These are phyloP conservation scores for Drosophila quadrilineata DNA, from an alignment of 1,140 invertebrate genomes.

Conservation along the genomic window DNA sequence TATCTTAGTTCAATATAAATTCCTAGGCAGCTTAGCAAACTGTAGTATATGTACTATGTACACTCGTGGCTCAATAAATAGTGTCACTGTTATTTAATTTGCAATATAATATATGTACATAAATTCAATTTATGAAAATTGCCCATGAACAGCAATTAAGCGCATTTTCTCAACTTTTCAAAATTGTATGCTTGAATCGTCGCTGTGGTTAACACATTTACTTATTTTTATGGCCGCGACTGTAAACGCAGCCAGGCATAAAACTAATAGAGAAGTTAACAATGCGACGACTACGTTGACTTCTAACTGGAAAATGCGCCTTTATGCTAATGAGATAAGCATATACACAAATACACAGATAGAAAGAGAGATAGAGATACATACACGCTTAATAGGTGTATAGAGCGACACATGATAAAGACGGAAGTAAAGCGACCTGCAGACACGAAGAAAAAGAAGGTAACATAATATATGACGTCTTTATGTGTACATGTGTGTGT, in stretches of 20 bases:
- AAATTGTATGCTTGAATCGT: too few species aligned
- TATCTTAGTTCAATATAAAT: conserved; percentile 51
- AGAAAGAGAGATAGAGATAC: not conserved
- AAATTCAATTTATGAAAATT: too few species aligned
- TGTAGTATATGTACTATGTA: too few species aligned
- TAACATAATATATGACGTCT: conserved; percentile 38
- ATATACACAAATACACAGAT: not conserved
- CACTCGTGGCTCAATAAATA: too few species aligned
- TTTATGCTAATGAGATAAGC: conserved; percentile 65
- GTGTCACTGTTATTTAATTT: too few species aligned
- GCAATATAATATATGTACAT: too few species aligned
- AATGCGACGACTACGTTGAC: conserved; percentile 13
- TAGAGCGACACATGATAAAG: conserved; percentile 53
- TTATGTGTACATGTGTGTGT: not conserved
- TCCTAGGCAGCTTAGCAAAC: too few species aligned
- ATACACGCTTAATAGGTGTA: not conserved
- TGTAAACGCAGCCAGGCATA: conserved; percentile 19
- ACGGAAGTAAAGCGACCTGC: conserved; percentile 59
- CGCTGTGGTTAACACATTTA: too few species aligned
- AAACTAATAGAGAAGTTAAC: conserved; percentile 27
- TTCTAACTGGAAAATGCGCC: conserved; percentile 63
- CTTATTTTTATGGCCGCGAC: not conserved
- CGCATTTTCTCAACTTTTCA: too few species aligned
- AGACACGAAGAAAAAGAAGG: conserved; percentile 59
- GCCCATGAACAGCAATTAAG: too few species aligned